Base-by-base conservation (phyloP, 1,140 invertebrate species). In the Procambarus virginalis region DNA sequence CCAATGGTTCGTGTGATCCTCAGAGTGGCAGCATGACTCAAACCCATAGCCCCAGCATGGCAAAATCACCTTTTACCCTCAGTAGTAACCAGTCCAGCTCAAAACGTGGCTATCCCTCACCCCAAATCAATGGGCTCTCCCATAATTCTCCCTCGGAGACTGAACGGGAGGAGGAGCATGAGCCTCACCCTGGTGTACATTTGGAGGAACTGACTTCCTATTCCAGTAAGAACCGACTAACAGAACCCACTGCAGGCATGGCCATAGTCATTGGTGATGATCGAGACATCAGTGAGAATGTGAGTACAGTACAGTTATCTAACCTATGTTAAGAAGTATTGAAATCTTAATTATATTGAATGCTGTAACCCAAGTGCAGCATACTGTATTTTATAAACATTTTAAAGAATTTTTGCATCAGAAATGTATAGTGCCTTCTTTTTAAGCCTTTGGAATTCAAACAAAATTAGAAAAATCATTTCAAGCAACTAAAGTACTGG, bases 201-300 rank as follows among this genome's bases (percentile, higher is more conserved):
- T 55, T 77, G 14, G 85, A 79, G 46, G 85, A 73, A 73, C 76
- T 75, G 76, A 85, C 60, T 73, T 64, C 64, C 20, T 60, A 55
- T 22, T 10, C 77, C 60, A 77, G 58, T 89, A 90, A 91, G 89
- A 92, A 78, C 83, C 76, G 77, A 92, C 76, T 68, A 55, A 68
- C 75, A 78, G 86, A 88, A 22, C 70, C 84, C 58, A 64, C 78
- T 51, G 77, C 84, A 70, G 85, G 77, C 87, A 84, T 76, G 85
- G 84, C 92, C 77, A 60, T 93, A 85, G 87, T 91, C 64, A 91
- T 91, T 81, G 79, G 88, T 45, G 91, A 88, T 64, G 91, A 91
- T 95, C 78, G 91, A 79, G 77, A 89, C 22, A 92, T 92, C 80
- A 51, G 86, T 79, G 90, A 91, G 34, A 86, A 86, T 91, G 92